Evolutionary conservation across 2,113 vertebrate genomes (phyloP), one percentile per base, ranked within the genome.

Genomic region (Varanus salvator): DNA sequence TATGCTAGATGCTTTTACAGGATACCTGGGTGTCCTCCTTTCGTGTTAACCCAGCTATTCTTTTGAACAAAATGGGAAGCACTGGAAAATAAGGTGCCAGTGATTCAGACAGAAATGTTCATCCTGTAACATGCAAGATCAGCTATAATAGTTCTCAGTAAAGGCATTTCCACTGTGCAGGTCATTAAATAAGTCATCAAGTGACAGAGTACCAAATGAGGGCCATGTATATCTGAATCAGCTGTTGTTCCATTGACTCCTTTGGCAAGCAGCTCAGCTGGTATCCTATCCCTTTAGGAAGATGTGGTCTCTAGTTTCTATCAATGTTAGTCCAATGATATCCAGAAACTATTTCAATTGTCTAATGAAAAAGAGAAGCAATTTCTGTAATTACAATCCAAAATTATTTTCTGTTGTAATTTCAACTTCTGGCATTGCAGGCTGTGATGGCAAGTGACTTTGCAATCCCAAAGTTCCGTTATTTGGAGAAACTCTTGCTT

Each of bases 401-500:
- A 44, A 44, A 44, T 44, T 44, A 44, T 44, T 89, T 72, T 25
- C n/a, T 48, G 17, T 84, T 34, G 69, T 90, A 87, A 69, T 38
- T 80, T 31, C 31, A 31, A 87, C 66, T 90, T 90, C 50, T 96
- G 71, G 89, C 48, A 8, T 94, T 96, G 34, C 96, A 99, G 99
- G 99, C 99, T 2, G 99, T 99, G 94, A 99, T 99, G 99, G 99
- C 99, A 80, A 99, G 99, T 0, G 99, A 99, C 95, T 99, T 99
- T 71, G 98, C 99, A 14, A 95, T 99, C 87, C 99, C 99, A 0
- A 98, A 98, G 66, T 99, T 99, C 97, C 98, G 97, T 81, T 97
- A 98, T 88, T 97, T 99, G 91, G 98, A 99, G 97, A 98, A 98
- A 94, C 98, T 99, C 74, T 95, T 99, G 72, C 97, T 99, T 92